Evolutionary conservation across 2,113 vertebrate genomes (phyloP), one percentile per base, ranked within the genome.

Genomic region (Origma solitaria): DNA sequence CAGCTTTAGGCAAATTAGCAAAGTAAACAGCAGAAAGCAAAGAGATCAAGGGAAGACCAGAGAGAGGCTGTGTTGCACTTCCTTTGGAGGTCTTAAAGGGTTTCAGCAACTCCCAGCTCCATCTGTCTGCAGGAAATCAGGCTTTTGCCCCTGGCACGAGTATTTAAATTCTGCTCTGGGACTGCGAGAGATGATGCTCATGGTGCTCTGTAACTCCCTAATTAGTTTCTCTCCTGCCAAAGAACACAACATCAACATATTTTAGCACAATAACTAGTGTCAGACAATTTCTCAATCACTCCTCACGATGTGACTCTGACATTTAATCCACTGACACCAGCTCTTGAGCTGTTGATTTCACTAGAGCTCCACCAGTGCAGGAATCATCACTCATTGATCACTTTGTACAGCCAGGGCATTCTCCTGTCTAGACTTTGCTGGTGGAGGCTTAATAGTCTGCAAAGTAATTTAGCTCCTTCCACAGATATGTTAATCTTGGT

Each of bases 1-100:
- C 68, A 84, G 94, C 93, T 95, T 82, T 82, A 76, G 92, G 96
- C 91, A 58, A 95, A 80, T 78, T 62, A 94, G 60, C 64, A 91
- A 61, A 85, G 49, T 75, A 93, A 97, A 92, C 89, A 96, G 53
- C 30, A 71, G 69, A 90, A 88, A 92, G 71, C 71, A 84, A 66
- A 86, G 82, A 57, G 77, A 96, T 62, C 54, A 68, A 65, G 90
- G 10, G 12, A 45, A 64, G 82, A 65, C n/a, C 22, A 61, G 72
- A 40, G 79, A 80, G 51, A 81, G 24, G 8, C 49, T 76, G 49
- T 15, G 21, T 25, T 75, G 44, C 42, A 28, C 71, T 80, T 88
- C 66, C 91, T 92, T 93, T 54, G 19, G 72, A 88, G 60, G 47
- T 91, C 82, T 95, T 86, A 37, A 15, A 95, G 85, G 64, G 37